Evolutionary conservation across 2,113 vertebrate species (phyloP), one percentile per base, ranked within the genome.

Genomic region (Phaetusa simplex): DNA sequence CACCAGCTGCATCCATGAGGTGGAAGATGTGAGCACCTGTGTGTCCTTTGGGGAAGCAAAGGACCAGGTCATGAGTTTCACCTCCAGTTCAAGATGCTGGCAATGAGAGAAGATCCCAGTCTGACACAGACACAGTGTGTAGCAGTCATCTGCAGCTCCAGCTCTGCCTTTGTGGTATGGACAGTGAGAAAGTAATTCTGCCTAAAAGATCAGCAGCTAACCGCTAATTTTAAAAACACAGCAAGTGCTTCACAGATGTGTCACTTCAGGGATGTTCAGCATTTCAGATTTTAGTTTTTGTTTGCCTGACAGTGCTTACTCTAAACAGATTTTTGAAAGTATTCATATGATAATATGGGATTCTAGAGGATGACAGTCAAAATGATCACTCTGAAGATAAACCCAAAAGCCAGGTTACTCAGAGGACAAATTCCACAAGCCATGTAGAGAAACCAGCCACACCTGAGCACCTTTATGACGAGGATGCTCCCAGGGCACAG

Each of bases 121-220:
- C 38, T 29, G n/a, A 42, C 14, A 43, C 0, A 1, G 14, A 42
- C 9, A 6, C 14, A 26, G 36, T 14, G 12, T 8, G 22, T 3
- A 19, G n/a, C 50, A 50, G 11, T 49, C 52, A 49, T 4, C 12
- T 72, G 69, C 69, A 90, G 34, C 38, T 50, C 64, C 69, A 73
- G 53, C 64, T 94, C 78, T 84, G 53, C 32, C 38, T 72, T 64
- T 72, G 7, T 72, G 6, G n/a, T 45, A 50, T 2, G 12, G 43
- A 42, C 22, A 30, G 24, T 8, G n/a, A 89, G 42, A 70, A 81
- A 49, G 4, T n/a, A 24, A 47, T 42, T 59, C 72, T 77, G 77
- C 77, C 29, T 56, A 29, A 10, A 61, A 55, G 58, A 42, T 36
- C 24, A 42, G 66, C 79, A 73, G 52, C 26, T 55, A 40, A 73